Evolutionary conservation across 2,888 invertebrate genomes (phyloP).

Genomic region (Acanthacorydalis orientalis): DNA sequence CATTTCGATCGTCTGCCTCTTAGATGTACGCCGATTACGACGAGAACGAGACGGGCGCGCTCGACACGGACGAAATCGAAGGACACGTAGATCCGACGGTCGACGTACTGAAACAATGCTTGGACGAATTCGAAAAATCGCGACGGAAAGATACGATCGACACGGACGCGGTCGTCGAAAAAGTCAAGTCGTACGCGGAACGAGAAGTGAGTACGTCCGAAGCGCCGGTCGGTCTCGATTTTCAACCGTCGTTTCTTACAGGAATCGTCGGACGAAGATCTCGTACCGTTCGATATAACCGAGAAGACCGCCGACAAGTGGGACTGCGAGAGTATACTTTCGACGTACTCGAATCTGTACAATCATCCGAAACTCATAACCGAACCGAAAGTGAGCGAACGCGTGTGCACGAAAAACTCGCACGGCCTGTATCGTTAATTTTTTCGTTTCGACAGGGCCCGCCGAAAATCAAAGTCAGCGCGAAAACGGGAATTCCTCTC

Average conservation of each 20-base stretch:
- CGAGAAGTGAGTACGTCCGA: conserved; percentile 15
- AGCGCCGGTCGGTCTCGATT: conserved; percentile 9
- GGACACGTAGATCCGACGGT: conserved; percentile 54
- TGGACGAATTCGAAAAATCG: conserved; percentile 56
- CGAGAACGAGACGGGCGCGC: conserved; percentile 72
- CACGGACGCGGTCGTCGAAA: conserved; percentile 21
- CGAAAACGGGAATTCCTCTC: conserved; percentile 57
- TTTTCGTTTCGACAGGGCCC: conserved; percentile 23
- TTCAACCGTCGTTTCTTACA: conserved; percentile 10
- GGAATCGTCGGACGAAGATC: conserved; percentile 36
- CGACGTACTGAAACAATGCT: conserved; percentile 50
- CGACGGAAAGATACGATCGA: conserved; percentile 35
- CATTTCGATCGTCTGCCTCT: conserved; percentile 12
- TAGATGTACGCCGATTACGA: conserved; percentile 70
- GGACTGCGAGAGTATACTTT: conserved; percentile 85
- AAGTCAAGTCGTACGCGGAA: not conserved
- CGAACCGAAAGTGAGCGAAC: conserved; percentile 41
- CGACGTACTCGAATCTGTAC: conserved; percentile 79
- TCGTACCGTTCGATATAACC: conserved; percentile 41
- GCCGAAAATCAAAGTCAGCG: conserved; percentile 49
- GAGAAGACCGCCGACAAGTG: conserved; percentile 50
- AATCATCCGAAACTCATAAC: conserved; percentile 82
- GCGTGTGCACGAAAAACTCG: too few species aligned
- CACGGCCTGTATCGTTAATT: too few species aligned
- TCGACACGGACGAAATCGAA: conserved; percentile 84